These are phyloP conservation scores for Epirrita christyi DNA, from an alignment of 2,888 invertebrate species.

Conservation along the genomic window DNA sequence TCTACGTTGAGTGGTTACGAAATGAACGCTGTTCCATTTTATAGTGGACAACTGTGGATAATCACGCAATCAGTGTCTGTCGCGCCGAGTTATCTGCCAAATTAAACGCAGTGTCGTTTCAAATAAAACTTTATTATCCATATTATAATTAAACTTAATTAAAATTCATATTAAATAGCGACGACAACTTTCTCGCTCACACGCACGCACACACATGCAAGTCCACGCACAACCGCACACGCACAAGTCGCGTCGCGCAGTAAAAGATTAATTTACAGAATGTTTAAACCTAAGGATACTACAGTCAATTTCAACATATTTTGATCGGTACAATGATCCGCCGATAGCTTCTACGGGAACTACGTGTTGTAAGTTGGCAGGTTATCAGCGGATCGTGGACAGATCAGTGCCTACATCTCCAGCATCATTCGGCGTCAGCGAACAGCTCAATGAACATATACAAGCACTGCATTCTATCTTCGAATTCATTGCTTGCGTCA, in stretches of 20 bases:
- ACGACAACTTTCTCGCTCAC: slow-evolving; percentile 4
- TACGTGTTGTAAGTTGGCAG: too few species aligned
- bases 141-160: slow-evolving; percentile 46
- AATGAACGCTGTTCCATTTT: background rate
- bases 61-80: slow-evolving; percentile 17
- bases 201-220: slow-evolving; percentile 6
- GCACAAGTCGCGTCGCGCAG: background rate
- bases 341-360: too few species aligned
- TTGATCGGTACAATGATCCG: background rate
- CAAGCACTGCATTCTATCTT: too few species aligned
- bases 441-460: too few species aligned
- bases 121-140: slow-evolving; percentile 42
- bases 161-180: slow-evolving; percentile 23
- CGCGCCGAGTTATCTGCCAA: slow-evolving; percentile 11
- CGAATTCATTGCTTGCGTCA: too few species aligned
- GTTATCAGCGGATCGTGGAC: background rate
- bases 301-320: background rate
- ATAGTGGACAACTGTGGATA: slow-evolving; percentile 7
- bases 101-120: slow-evolving; percentile 28
- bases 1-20: background rate
- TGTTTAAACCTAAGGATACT: slow-evolving; percentile 7
- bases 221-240: slow-evolving; percentile 5
- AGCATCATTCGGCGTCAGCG: too few species aligned
- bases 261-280: slow-evolving; percentile 11
- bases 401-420: too few species aligned